Evolutionary conservation across 1,140 invertebrate species (phyloP).

Genomic region (Caenorhabditis tropicalis): DNA sequence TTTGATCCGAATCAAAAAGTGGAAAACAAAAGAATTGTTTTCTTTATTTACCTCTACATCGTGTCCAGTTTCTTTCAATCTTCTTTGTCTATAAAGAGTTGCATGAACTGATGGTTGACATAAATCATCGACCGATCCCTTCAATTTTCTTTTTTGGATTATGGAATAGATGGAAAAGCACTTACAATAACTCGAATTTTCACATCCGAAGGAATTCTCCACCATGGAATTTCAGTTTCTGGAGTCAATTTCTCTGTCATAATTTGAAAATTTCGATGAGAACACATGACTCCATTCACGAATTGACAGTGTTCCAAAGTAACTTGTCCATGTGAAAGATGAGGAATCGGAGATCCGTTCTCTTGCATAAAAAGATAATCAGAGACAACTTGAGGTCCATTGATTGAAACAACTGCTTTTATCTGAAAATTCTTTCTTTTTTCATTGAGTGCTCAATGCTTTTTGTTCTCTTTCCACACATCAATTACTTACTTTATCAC

Average conservation of each 20-base stretch:
- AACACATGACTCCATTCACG: slow-evolving; percentile 40
- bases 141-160: not conserved
- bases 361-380: slow-evolving; percentile 40
- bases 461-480: not conserved
- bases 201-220: slow-evolving; percentile 11
- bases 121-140: slow-evolving; percentile 4
- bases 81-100: not conserved
- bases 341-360: slow-evolving; percentile 28
- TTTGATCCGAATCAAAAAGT: no score
- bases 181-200: slow-evolving; percentile 26
- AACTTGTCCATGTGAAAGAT: slow-evolving; percentile 29
- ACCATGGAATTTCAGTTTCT: slow-evolving; percentile 36
- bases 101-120: slow-evolving; percentile 4
- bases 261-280: not conserved
- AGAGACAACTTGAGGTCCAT: slow-evolving; percentile 3
- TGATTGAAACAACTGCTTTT: slow-evolving; percentile 53
- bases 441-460: not conserved
- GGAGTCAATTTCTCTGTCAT: not conserved
- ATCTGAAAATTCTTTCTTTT: not conserved
- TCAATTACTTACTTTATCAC: not conserved
- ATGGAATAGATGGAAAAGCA: not conserved
- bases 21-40: no score
- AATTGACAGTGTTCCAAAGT: slow-evolving; percentile 58
- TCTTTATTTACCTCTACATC: slow-evolving; percentile 1
- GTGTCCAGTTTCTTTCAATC: not conserved